These are phyloP conservation scores for Pristiophorus japonicus DNA, from an alignment of 2,113 vertebrate species.

Conservation along the genomic window DNA sequence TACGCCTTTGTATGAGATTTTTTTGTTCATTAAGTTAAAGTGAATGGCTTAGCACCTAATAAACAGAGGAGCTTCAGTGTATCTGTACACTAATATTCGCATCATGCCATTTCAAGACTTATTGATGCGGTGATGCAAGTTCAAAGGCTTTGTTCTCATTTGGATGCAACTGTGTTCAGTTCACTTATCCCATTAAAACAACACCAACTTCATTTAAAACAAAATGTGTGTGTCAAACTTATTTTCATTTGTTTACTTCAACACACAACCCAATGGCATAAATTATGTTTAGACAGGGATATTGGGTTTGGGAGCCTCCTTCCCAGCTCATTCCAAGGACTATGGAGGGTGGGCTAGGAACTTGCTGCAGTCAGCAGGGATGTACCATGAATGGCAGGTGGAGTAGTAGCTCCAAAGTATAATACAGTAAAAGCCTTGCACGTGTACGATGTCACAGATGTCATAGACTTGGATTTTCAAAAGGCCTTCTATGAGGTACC, in stretches of 20 bases:
- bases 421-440: neutral
- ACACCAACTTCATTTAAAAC: neutral
- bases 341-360: neutral
- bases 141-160: constrained; percentile 3
- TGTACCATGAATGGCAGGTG: neutral
- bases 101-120: neutral
- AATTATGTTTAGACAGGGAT: neutral
- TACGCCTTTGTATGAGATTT: neutral
- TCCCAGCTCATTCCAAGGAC: neutral
- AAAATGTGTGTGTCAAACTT: neutral
- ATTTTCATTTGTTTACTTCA: neutral
- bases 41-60: neutral
- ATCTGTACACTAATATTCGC: neutral
- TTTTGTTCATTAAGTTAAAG: neutral
- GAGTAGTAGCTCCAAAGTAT: neutral
- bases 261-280: neutral
- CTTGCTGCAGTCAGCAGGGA: neutral
- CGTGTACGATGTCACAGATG: neutral
- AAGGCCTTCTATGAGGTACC: neutral
- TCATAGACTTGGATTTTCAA: neutral
- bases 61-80: neutral
- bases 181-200: neutral
- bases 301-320: neutral
- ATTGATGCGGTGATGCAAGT: neutral
- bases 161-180: neutral